These are phyloP conservation scores for Phoenoteleia sp. DNA, from an alignment of 2,888 invertebrate genomes.

Conservation along the genomic window DNA sequence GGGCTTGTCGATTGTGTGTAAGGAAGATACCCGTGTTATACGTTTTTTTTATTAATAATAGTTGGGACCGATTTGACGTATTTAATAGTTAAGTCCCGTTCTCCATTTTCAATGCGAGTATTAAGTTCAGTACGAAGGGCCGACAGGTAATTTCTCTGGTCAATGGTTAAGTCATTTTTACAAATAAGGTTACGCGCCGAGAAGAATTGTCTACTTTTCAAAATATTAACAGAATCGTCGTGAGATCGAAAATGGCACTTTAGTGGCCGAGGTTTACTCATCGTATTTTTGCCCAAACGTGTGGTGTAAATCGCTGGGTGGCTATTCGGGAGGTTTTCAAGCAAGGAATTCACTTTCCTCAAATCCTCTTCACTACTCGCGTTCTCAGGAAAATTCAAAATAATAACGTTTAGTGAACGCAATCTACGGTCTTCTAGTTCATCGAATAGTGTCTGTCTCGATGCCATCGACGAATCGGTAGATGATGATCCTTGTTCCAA, in stretches of 20 bases:
- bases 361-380: not conserved
- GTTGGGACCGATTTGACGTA: not conserved
- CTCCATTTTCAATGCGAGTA: not conserved
- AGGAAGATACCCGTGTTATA: too few species aligned
- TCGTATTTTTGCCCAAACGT: too few species aligned
- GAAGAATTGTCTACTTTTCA: not conserved
- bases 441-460: too few species aligned
- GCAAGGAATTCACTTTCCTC: too few species aligned
- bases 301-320: too few species aligned
- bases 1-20: too few species aligned
- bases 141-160: not conserved
- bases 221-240: not conserved
- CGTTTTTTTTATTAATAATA: too few species aligned
- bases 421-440: not conserved
- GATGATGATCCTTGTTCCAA: too few species aligned
- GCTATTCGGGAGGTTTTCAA: too few species aligned
- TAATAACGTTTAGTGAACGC: not conserved
- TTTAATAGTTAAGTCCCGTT: not conserved
- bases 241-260: not conserved
- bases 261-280: not conserved
- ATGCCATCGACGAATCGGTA: too few species aligned
- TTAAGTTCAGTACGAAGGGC: not conserved
- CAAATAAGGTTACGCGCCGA: not conserved
- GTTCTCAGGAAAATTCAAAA: not conserved
- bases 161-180: not conserved